phyloP scores from a whole-genome alignment of 2,113 vertebrate genomes.

The Cairina moschata region DNA sequence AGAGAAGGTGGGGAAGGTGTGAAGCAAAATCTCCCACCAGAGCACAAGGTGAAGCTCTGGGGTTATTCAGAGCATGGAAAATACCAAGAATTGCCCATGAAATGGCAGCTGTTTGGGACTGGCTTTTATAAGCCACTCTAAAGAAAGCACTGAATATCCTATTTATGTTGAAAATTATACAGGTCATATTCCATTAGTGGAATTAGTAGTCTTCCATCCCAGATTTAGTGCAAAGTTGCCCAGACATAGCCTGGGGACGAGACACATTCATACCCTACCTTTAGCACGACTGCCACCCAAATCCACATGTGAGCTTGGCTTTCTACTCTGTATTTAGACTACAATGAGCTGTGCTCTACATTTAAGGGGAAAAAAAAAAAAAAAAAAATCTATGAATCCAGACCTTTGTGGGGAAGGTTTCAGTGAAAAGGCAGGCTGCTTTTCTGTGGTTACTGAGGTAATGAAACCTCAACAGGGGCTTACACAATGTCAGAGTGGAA shows the following conservation, averaged over 20 bases:
- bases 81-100: neutral
- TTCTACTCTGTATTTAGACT: slow-evolving; percentile 66
- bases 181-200: neutral
- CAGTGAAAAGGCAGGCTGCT: slow-evolving; percentile 30
- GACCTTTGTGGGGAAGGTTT: slow-evolving; percentile 38
- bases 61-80: slow-evolving; percentile 56
- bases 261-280: neutral
- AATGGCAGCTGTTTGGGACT: neutral
- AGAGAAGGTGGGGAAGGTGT: neutral
- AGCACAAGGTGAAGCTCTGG: fast-evolving
- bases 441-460: slow-evolving; percentile 62
- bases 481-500: slow-evolving; percentile 63
- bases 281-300: slow-evolving; percentile 30
- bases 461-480: slow-evolving; percentile 50
- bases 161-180: slow-evolving; percentile 38
- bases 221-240: neutral
- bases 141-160: slow-evolving; percentile 45
- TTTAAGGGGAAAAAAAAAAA: neutral
- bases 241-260: neutral
- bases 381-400: slow-evolving; percentile 28
- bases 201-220: too few relatives aligned
- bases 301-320: slow-evolving; percentile 6
- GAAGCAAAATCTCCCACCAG: neutral
- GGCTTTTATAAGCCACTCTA: slow-evolving; percentile 23
- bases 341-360: slow-evolving; percentile 48